Evolutionary conservation across 2,797 vertebrate genomes (phyloP).

Genomic region (Cirrhinus molitorella): DNA sequence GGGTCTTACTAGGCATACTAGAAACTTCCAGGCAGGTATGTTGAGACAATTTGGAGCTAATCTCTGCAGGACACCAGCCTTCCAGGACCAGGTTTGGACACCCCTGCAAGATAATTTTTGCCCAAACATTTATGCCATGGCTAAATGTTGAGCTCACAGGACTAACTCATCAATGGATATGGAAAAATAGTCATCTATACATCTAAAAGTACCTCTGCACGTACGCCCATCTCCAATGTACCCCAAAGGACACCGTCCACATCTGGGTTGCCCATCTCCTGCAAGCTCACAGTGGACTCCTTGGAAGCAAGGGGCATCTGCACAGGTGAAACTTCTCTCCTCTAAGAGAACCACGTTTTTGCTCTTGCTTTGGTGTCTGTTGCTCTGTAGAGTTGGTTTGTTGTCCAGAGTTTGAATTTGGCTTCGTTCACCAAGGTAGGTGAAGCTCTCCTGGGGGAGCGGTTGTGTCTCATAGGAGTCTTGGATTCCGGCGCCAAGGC

Average conservation of each 20-base stretch:
- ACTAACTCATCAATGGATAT: background rate
- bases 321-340: constrained; percentile 53
- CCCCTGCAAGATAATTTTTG: too few relatives aligned
- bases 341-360: background rate
- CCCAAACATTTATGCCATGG: background rate
- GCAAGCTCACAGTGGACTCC: constrained; percentile 72
- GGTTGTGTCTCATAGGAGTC: background rate
- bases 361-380: background rate
- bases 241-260: constrained; percentile 80
- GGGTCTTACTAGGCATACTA: too few relatives aligned
- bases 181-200: background rate
- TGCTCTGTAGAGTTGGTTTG: background rate
- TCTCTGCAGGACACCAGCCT: too few relatives aligned
- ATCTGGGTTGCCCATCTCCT: constrained; percentile 62
- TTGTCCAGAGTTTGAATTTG: background rate
- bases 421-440: constrained; percentile 31
- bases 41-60: too few relatives aligned
- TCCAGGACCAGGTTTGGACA: too few relatives aligned
- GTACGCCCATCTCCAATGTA: constrained; percentile 76
- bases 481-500: background rate
- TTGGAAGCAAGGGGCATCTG: constrained; percentile 70
- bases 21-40: too few relatives aligned
- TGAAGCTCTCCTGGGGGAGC: constrained; percentile 30
- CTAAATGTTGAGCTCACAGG: background rate
- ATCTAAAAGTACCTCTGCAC: constrained; percentile 76